Base-by-base conservation (phyloP, 2,113 vertebrate species). In the Plotosus lineatus region DNA sequence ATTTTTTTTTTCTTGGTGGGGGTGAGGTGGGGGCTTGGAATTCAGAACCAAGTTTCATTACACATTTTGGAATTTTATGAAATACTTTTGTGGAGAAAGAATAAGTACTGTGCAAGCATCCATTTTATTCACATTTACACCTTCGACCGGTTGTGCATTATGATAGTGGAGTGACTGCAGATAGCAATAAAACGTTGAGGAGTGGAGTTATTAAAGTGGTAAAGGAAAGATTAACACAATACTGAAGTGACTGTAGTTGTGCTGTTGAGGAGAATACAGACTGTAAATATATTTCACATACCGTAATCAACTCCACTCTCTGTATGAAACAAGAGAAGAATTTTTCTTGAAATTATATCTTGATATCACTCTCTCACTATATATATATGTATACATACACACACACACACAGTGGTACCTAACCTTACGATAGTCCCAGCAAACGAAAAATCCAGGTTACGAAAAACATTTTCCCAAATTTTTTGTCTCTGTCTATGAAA, bases 241-340 rank as follows among this genome's bases (percentile, higher is more conserved):
- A 42, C 15, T 48, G 42, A 40, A 76, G 31, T 65, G 75, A 71
- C 46, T 55, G 50, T 40, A 83, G 36, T 63, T 80, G 53, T 78
- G 78, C 51, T 46, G 11, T 36, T 65, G 19, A 31, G 44, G 6
- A 74, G 65, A 75, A 75, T n/a, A n/a, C n/a, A n/a, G n/a, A n/a
- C n/a, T n/a, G 28, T 26, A 58, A 19, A 71, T 69, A 36, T 12
- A 44, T 66, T 7, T 55, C 90, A 93, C 92, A 63, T 92, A 94
- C 92, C 91, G 56, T 88, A 91, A 1, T 90, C 87, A 74, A 84
- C 87, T 66, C 86, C 89, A 7, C 71, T 79, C 23, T 86, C 92
- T 93, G 84, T 48, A 85, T 23, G 79, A 74, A 84, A 85, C 40
- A 78, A 84, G 68, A 55, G 75, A 82, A 82, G 8, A 5, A 79